These are phyloP conservation scores for Microtus pennsylvanicus DNA, from an alignment of 2,113 vertebrate genomes.

Conservation along the genomic window DNA sequence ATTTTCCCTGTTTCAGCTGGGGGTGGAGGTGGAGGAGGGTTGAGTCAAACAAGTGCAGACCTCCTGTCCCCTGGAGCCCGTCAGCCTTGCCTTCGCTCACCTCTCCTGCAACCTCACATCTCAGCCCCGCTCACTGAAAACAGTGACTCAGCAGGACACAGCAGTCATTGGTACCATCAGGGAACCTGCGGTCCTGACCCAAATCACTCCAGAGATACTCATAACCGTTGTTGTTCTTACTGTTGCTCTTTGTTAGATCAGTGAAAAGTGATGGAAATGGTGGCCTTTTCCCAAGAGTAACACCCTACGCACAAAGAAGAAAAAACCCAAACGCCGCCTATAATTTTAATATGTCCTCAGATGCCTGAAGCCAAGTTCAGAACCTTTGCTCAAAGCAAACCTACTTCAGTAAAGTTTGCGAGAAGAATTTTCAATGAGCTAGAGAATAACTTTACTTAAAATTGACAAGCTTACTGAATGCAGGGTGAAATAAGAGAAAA, in stretches of 20 bases:
- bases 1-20: neutral
- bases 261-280: neutral
- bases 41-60: neutral
- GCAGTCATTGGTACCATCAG: neutral
- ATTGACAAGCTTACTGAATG: neutral
- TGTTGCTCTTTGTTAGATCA: conserved; percentile 18
- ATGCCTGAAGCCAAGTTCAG: conserved; percentile 47
- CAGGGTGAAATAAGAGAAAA: neutral
- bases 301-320: neutral
- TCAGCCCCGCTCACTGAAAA: neutral
- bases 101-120: neutral
- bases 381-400: conserved; percentile 58
- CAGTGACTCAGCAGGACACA: neutral
- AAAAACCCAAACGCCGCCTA: conserved; percentile 1
- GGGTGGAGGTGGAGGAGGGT: neutral
- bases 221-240: neutral
- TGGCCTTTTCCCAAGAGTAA: neutral
- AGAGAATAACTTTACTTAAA: conserved; percentile 30
- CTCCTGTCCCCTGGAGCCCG: neutral
- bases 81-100: neutral
- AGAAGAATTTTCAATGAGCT: conserved; percentile 28
- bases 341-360: conserved; percentile 37
- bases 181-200: neutral
- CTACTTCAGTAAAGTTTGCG: conserved; percentile 41
- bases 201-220: neutral